phyloP scores from a whole-genome alignment of 1,140 invertebrate species.

The Zelostemma sp. region DNA sequence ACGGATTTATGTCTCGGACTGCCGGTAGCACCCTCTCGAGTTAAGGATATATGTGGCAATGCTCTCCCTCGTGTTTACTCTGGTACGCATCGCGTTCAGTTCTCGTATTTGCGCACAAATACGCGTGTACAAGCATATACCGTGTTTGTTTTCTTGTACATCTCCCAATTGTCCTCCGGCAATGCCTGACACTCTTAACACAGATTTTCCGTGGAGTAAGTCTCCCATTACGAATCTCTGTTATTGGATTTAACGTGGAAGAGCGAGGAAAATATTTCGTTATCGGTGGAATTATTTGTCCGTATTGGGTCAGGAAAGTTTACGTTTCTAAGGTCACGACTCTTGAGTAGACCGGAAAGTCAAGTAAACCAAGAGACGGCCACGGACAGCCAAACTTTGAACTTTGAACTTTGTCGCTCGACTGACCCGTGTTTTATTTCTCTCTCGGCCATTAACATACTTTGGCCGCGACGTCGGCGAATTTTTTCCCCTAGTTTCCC shows the following conservation, averaged over 20 bases:
- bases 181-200: slow-evolving; percentile 44
- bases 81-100: slow-evolving; percentile 55
- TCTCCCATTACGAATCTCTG: too few relatives aligned
- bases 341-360: slow-evolving; percentile 45
- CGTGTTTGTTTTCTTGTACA: slow-evolving; percentile 64
- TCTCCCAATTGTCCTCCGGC: slow-evolving; percentile 42
- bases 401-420: slow-evolving; percentile 63
- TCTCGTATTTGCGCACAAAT: slow-evolving; percentile 65
- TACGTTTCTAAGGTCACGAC: slow-evolving; percentile 42
- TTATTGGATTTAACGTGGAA: too few relatives aligned
- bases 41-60: slow-evolving; percentile 53
- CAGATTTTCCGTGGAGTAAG: slow-evolving; percentile 2
- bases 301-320: too few relatives aligned
- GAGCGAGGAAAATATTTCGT: too few relatives aligned
- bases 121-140: slow-evolving; percentile 49
- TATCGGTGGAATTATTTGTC: too few relatives aligned
- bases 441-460: slow-evolving; percentile 67
- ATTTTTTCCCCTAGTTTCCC: slow-evolving; percentile 58
- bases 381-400: slow-evolving; percentile 54
- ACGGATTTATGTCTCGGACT: slow-evolving; percentile 65
- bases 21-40: slow-evolving; percentile 47
- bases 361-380: slow-evolving; percentile 28
- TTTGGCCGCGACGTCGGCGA: slow-evolving; percentile 49
- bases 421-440: slow-evolving; percentile 66
- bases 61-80: slow-evolving; percentile 57